Conservation (phyloP, 2,797 vertebrate species). For the Iguana delicatissima region DNA sequence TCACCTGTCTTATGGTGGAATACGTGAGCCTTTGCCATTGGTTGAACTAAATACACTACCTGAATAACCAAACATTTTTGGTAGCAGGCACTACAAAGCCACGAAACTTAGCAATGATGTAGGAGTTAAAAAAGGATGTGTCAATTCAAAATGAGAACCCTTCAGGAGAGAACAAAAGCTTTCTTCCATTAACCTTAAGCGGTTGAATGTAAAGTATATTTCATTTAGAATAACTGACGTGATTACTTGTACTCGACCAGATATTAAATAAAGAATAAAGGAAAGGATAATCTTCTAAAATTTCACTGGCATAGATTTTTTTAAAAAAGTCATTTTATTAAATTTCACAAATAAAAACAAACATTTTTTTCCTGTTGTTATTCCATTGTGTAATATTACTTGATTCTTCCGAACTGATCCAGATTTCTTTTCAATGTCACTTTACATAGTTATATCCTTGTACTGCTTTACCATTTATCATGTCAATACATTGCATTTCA, state of each 20-base stretch:
- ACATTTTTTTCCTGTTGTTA: too few species aligned
- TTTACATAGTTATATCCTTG: too few species aligned
- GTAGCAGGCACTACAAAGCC: fast-evolving
- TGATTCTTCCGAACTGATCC: too few species aligned
- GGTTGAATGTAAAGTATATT: background rate
- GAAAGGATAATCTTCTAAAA: background rate
- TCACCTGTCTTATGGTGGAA: conserved; percentile 2
- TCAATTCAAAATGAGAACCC: background rate
- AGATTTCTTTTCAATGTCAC: too few species aligned
- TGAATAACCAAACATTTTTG: background rate
- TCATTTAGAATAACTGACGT: background rate
- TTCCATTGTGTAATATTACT: too few species aligned
- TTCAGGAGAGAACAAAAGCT: background rate
- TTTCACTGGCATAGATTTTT: background rate
- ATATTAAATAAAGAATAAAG: background rate
- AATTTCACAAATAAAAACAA: too few species aligned
- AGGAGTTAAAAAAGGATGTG: background rate
- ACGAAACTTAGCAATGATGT: fast-evolving
- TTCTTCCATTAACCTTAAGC: background rate
- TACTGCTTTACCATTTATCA: too few species aligned
- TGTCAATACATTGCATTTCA: too few species aligned
- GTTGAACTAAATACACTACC: conserved; percentile 47
- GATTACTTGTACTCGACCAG: too few species aligned
- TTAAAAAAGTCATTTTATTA: too few species aligned
- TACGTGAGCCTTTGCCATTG: conserved; percentile 34